Evolutionary conservation across 2,797 vertebrate species (phyloP).

Genomic region (Tiaroga cobitis): DNA sequence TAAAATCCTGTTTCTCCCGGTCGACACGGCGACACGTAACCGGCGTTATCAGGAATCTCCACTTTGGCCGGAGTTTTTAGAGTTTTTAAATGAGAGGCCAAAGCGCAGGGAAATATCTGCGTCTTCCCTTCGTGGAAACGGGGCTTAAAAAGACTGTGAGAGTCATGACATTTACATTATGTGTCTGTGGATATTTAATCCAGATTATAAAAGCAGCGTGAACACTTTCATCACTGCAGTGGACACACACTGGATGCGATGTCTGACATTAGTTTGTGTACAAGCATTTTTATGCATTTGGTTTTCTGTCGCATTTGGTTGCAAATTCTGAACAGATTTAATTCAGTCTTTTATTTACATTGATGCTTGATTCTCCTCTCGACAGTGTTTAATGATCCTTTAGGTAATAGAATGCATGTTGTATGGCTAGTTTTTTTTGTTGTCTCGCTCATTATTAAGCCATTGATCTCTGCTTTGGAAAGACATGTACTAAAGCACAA

Average conservation of each 20-base stretch:
- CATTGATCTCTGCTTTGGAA: neutral
- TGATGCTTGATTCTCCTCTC: neutral
- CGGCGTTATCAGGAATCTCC: rapidly evolving
- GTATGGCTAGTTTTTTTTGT: neutral
- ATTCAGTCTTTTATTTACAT: neutral
- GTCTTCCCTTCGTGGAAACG: too few relatives aligned
- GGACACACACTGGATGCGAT: too few relatives aligned
- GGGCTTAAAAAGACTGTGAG: neutral
- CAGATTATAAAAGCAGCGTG: neutral
- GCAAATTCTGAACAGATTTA: neutral
- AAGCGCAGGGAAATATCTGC: too few relatives aligned
- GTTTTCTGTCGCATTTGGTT: neutral
- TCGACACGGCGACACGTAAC: rapidly evolving
- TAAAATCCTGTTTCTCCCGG: too few relatives aligned
- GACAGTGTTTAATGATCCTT: neutral
- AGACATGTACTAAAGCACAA: neutral
- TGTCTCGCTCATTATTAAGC: neutral
- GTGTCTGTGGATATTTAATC: neutral
- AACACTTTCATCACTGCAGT: too few relatives aligned
- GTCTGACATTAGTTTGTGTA: too few relatives aligned
- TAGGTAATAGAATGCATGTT: neutral
- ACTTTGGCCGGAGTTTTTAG: too few relatives aligned
- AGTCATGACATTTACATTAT: neutral
- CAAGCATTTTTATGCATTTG: too few relatives aligned
- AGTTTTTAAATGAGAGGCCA: too few relatives aligned